Evolutionary conservation across 2,888 invertebrate species (phyloP).

Genomic region (Heliconius erato): DNA sequence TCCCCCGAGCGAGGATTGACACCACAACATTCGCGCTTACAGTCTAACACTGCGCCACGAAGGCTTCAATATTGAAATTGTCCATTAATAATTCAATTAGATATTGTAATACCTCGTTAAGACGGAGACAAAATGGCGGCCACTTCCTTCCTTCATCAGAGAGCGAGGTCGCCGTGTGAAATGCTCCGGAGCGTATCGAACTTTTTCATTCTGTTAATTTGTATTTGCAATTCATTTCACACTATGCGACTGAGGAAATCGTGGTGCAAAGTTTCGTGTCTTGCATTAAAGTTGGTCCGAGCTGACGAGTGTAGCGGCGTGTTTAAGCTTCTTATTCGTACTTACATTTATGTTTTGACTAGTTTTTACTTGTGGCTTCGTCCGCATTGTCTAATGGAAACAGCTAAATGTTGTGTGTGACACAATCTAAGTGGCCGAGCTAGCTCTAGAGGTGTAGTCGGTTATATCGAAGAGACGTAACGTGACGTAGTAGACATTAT

Average conservation of each 20-base stretch:
- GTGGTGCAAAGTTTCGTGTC: constrained; percentile 27
- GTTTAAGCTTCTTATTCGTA: not conserved
- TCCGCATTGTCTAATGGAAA: no score
- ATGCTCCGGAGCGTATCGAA: not conserved
- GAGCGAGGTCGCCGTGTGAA: not conserved
- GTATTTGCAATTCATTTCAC: constrained; percentile 29
- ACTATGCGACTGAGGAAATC: not conserved
- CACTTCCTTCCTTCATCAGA: not conserved
- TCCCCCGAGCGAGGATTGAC: not conserved
- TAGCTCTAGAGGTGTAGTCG: no score
- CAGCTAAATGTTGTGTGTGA: no score
- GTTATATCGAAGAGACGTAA: no score
- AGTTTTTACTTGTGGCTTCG: no score
- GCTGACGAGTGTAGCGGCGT: not conserved
- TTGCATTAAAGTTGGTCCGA: constrained; percentile 21
- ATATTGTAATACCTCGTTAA: constrained; percentile 10
- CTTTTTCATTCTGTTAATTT: constrained; percentile 19
- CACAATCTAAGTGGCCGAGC: no score
- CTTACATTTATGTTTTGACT: not conserved
- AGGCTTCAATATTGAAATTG: not conserved
- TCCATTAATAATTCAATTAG: constrained; percentile 12
- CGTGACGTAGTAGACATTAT: no score
- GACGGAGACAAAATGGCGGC: not conserved
- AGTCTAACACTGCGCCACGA: not conserved
- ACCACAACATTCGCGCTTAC: not conserved